Evolutionary conservation across 2,113 vertebrate genomes (phyloP), one percentile per base, ranked within the genome.

Genomic region (Epinephelus fuscoguttatus): DNA sequence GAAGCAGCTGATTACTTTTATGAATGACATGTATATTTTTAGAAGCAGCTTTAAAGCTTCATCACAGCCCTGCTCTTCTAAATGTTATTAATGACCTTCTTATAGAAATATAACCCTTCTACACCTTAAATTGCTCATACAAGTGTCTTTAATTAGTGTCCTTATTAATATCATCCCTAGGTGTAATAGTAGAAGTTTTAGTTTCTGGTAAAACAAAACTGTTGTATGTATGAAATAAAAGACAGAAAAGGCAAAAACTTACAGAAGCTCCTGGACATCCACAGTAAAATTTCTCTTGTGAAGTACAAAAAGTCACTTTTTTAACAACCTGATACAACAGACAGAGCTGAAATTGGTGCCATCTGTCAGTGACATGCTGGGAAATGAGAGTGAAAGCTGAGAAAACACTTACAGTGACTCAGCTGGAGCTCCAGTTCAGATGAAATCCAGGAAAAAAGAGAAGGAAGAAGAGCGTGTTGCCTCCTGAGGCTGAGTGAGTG

Each of bases 321-420:
- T 23, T 21, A 27, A n/a, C 19, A 52, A n/a, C 19, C 23, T 33
- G 67, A 42, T n/a, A 7, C 23, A 11, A 9, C 63, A 23, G 4
- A 18, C 8, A 0, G 37, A 42, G 33, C 55, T 49, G 23, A 60
- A 49, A 72, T 67, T 30, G 25, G 33, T 14, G 13, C 37, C 52
- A 33, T 53, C 21, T 60, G 49, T 23, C 47, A 37, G 72, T 13
- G 67, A 45, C 10, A 15, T 52, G 49, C 50, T 21, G 6, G 25
- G n/a, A 59, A 74, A 63, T 15, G 10, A 14, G 17, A 49, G 62
- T 23, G 33, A 68, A 79, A 70, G 9, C 49, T 18, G 42, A 74
- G 62, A 60, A 84, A 73, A 57, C 40, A 50, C 84, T 88, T 37
- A 87, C 86, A 13, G 82, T 74, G 80, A 84, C 25, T 88, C 73